Evolutionary conservation across 2,888 invertebrate genomes (phyloP), one percentile per base, ranked within the genome.

Genomic region (Gastrophysa polygoni): DNA sequence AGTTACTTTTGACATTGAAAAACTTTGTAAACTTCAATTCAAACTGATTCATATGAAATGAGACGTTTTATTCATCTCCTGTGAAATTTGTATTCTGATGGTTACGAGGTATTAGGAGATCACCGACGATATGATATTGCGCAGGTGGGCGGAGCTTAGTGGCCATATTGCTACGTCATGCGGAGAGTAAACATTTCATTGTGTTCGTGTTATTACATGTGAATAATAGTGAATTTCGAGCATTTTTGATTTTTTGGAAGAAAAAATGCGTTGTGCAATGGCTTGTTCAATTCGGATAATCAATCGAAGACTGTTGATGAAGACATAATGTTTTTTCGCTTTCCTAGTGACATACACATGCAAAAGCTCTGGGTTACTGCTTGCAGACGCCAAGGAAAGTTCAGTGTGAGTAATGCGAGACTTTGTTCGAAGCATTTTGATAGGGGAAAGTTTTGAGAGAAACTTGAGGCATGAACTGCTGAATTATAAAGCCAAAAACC

Each of bases 351-450:
- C 21, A 38, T 32, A n/a, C 17, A 38, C 3, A 24, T 51, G n/a
- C 17, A 47, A 44, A 59, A 43, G 34, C 7, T 47, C 18, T 60
- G 56, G 59, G 29, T 34, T 11, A 43, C 56, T 14, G 51, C 34
- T 51, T 63, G 52, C 29, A 21, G 20, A 17, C 28, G 63, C n/a
- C 29, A 28, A 44, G 56, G 57, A 20, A 50, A 29, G 1, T 44
- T 63, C 34, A 63, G 56, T 46, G 21, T 24, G 24, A n/a, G n/a
- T n/a, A n/a, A n/a, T n/a, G 54, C 59, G 6, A 24, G 49, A 43
- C 49, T 63, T 50, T 63, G 59, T 38, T 59, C 47, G 6, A 48
- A 56, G 17, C 50, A 63, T 63, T 63, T 63, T 43, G 46, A 17
- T 14, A 32, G 20, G 20, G n/a, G 48, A 55, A 14, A 44, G 49